A percentile compares a stretch with the other conserved stretches of the same genome.
These are phyloP conservation scores for Drosophila differens DNA, from an alignment of 2,888 invertebrate species.

Conservation along the genomic window DNA sequence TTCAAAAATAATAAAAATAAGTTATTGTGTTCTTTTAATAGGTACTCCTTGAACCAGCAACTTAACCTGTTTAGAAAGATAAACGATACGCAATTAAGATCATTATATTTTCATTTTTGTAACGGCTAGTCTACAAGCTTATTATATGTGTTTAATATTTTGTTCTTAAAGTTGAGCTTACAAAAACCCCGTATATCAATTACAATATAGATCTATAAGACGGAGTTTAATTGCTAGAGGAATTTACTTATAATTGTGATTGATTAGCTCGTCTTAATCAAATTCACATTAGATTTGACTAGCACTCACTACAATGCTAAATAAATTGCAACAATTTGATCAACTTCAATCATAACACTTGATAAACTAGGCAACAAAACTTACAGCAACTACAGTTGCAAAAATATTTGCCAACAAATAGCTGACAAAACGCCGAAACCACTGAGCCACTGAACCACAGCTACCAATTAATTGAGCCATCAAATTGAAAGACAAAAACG, in stretches of 20 bases:
- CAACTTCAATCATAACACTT: constrained; percentile 55
- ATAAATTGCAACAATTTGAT: constrained; percentile 42
- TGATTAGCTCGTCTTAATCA: constrained; percentile 11
- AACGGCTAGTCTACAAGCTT: background rate
- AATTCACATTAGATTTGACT: constrained; percentile 8
- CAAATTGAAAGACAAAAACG: constrained; percentile 25
- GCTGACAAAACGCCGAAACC: constrained; percentile 17
- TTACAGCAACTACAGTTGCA: constrained; percentile 18
- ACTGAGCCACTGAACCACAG: constrained; percentile 9
- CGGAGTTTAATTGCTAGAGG: background rate
- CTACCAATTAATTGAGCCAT: constrained; percentile 49
- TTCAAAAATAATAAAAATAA: background rate
- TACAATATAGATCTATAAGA: background rate
- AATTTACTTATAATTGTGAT: constrained; percentile 8
- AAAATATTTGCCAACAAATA: constrained; percentile 43
- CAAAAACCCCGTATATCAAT: background rate
- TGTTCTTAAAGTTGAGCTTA: background rate
- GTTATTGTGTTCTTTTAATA: constrained; percentile 4
- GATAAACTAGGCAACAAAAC: constrained; percentile 39
- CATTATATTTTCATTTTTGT: background rate
- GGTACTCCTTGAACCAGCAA: constrained; percentile 4
- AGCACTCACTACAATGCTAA: constrained; percentile 8
- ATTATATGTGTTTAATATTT: background rate
- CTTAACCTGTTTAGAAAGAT: constrained; percentile 1
- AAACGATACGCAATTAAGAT: constrained; percentile 3